Percentiles rank a stretch among this genome's conserved stretches.
Evolutionary conservation across 64 coral and sea anemone species (phyloP).

Genomic region (Montipora efflorescens): DNA sequence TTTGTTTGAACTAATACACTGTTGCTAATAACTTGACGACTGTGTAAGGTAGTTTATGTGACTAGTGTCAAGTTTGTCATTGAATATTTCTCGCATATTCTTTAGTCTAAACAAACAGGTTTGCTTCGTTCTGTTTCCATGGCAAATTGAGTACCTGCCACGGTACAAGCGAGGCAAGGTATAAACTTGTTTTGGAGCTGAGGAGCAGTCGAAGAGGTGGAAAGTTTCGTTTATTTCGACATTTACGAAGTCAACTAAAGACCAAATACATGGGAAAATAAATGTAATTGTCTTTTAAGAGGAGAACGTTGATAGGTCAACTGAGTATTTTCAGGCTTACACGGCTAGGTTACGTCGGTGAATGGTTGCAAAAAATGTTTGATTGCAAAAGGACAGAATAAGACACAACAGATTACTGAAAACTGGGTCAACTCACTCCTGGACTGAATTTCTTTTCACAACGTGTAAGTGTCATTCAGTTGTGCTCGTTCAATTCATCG

Average conservation of each 20-base stretch:
- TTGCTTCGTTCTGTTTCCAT: slow-evolving; percentile 5
- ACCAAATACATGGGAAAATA: too few relatives aligned
- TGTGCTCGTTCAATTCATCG: slow-evolving; percentile 22
- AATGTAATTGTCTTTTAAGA: too few relatives aligned
- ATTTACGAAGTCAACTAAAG: too few relatives aligned
- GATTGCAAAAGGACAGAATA: too few relatives aligned
- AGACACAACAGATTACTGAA: neutral
- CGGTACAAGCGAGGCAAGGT: neutral
- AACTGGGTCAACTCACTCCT: neutral
- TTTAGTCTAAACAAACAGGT: slow-evolving; percentile 39
- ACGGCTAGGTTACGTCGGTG: too few relatives aligned
- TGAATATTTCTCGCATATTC: slow-evolving; percentile 28
- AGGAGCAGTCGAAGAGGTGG: too few relatives aligned
- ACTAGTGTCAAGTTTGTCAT: neutral
- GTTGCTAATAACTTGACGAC: slow-evolving; percentile 39
- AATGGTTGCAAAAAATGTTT: neutral
- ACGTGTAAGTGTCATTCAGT: neutral
- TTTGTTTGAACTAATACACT: neutral
- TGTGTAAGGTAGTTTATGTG: neutral
- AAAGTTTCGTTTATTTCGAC: too few relatives aligned
- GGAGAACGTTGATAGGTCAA: too few relatives aligned
- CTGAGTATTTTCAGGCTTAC: too few relatives aligned
- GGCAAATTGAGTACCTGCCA: slow-evolving; percentile 30
- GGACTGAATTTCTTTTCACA: slow-evolving; percentile 16
- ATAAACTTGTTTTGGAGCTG: too few relatives aligned